These are phyloP conservation scores for Isurus oxyrinchus DNA, from an alignment of 2,113 vertebrate genomes.

Conservation along the genomic window DNA sequence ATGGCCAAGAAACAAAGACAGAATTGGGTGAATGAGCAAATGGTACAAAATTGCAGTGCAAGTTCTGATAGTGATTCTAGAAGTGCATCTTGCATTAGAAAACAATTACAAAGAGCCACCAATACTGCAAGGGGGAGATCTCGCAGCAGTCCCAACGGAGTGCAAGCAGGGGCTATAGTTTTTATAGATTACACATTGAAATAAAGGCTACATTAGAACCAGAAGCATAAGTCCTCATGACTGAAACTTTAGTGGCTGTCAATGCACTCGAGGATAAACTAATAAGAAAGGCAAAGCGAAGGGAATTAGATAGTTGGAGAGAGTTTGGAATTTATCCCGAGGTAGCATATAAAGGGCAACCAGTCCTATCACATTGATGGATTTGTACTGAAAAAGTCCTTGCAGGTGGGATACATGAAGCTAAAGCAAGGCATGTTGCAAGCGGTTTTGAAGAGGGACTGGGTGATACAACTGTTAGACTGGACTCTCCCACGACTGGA, in stretches of 20 bases:
- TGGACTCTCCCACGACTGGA: background rate
- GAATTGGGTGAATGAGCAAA: background rate
- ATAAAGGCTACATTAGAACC: background rate
- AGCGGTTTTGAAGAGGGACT: background rate
- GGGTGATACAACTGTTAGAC: background rate
- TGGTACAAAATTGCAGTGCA: background rate
- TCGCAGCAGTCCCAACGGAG: background rate
- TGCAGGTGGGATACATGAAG: background rate
- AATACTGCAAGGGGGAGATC: background rate
- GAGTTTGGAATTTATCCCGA: background rate
- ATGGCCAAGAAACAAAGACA: no score
- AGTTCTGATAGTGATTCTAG: background rate
- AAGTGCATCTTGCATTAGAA: background rate
- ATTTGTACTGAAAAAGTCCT: background rate
- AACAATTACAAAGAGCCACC: background rate
- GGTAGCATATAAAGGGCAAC: background rate
- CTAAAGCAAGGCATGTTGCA: no score
- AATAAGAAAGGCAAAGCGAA: background rate
- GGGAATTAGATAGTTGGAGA: background rate
- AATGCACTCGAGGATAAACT: background rate
- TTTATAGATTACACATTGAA: background rate
- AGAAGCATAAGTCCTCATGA: background rate
- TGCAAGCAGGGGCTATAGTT: background rate
- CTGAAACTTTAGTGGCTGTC: background rate
- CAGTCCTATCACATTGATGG: background rate